These are phyloP conservation scores for Ectropis crepuscularia DNA, from an alignment of 2,888 invertebrate species.

Conservation along the genomic window DNA sequence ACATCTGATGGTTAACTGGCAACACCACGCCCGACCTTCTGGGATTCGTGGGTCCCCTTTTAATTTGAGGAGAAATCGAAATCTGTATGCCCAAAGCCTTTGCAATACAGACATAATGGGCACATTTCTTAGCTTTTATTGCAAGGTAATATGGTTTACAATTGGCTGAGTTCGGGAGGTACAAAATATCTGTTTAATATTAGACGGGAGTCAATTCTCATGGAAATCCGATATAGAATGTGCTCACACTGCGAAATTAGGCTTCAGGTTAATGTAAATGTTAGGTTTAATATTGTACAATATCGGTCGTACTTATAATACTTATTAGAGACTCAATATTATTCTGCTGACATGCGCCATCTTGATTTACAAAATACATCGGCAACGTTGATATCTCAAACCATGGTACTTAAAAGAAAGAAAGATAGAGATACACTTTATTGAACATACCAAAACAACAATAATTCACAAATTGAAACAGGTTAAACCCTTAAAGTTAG, in stretches of 20 bases:
- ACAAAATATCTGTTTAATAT: conserved; percentile 30
- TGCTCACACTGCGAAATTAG: conserved; percentile 16
- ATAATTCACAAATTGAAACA: too few relatives aligned
- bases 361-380: too few relatives aligned
- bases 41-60: conserved; percentile 62
- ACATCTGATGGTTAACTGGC: conserved; percentile 9
- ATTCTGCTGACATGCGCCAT: too few relatives aligned
- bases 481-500: too few relatives aligned
- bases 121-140: conserved; percentile 38
- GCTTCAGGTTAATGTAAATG: conserved; percentile 19
- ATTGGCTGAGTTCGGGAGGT: conserved; percentile 18
- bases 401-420: too few relatives aligned
- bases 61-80: conserved; percentile 66
- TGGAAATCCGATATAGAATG: conserved; percentile 24
- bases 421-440: too few relatives aligned
- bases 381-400: too few relatives aligned
- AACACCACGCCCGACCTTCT: conserved; percentile 48
- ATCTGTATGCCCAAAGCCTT: conserved; percentile 47
- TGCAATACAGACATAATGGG: conserved; percentile 40
- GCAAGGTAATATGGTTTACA: conserved; percentile 37
- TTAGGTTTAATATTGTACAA: not conserved
- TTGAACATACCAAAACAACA: too few relatives aligned
- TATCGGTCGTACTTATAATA: too few relatives aligned
- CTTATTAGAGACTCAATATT: too few relatives aligned
- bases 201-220: conserved; percentile 26